These are phyloP conservation scores for Scelioninae gen. 1 DNA, from an alignment of 2,888 invertebrate genomes.

Conservation along the genomic window DNA sequence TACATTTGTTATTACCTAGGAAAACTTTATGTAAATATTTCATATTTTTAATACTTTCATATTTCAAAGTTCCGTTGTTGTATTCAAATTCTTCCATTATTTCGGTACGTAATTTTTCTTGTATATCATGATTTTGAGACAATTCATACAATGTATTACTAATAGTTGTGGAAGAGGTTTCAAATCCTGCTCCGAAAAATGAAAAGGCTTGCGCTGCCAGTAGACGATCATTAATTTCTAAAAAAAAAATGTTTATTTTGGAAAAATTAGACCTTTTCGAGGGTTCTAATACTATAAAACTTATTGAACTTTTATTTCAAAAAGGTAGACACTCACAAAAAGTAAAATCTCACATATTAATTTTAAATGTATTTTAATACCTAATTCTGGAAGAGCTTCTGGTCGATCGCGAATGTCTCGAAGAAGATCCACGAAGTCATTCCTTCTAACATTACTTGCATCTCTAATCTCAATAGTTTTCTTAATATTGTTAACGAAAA, in stretches of 20 bases:
- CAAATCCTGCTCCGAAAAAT: conserved; percentile 85
- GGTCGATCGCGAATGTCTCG: conserved; percentile 78
- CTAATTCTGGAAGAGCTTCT: conserved; percentile 24
- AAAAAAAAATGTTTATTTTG: too few species aligned
- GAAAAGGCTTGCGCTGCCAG: conserved; percentile 83
- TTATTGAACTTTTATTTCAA: too few species aligned
- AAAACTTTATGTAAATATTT: conserved; percentile 83
- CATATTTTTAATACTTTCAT: conserved; percentile 83
- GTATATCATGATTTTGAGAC: conserved; percentile 81
- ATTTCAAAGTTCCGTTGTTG: conserved; percentile 80
- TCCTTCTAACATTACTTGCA: conserved; percentile 80
- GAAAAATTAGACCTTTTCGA: too few species aligned
- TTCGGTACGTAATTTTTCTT: conserved; percentile 81
- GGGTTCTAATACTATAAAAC: too few species aligned
- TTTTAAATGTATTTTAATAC: not conserved
- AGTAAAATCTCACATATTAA: too few species aligned
- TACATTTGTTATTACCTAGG: conserved; percentile 74
- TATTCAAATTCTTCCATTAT: conserved; percentile 80
- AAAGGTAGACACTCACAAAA: too few species aligned
- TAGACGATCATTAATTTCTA: conserved; percentile 79
- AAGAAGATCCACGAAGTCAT: conserved; percentile 85
- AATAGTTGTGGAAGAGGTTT: conserved; percentile 84
- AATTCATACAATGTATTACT: conserved; percentile 82
- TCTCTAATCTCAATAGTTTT: conserved; percentile 81
- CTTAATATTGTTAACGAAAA: conserved; percentile 78